Base-by-base conservation (phyloP, 2,797 vertebrate species). In the Falco rusticolus region DNA sequence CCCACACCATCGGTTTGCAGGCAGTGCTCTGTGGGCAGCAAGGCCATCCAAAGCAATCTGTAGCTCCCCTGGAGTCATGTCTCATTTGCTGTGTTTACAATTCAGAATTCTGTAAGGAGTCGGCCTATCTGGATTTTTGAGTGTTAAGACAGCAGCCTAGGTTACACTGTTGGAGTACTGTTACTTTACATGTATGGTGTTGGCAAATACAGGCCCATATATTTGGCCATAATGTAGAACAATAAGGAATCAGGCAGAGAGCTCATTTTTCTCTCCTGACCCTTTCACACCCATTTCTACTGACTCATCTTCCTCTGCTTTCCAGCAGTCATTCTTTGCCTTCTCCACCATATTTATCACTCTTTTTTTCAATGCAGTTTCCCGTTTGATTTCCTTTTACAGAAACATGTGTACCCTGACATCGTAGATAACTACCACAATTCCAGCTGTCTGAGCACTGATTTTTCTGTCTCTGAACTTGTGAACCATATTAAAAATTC, bases 401-500 rank as follows among this genome's bases (percentile, higher is more conserved):
- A 91, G 81, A 78, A 89, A 92, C 78, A 88, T 31, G 41, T 93
- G 76, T 92, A 84, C 59, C 20, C 50, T 95, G 60, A 74, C 76
- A 83, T 76, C 0, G 3, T 54, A 78, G 69, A 75, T 87, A 93
- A 96, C 74, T 70, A 57, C 68, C 1, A 10, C 57, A 83, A 33
- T 93, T 75, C 59, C 72, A 60, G 34, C 69, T 68, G 65, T 94
- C 91, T 84, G 72, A 63, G 57, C 64, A 70, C 74, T 78, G 69
- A 56, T 90, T 88, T 93, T 91, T 85, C 86, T 94, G 82, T 83
- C 63, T 96, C 87, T 96, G 94, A 97, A 92, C 92, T 94, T 86
- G 43, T 88, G 95, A 96, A 91, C 83, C 78, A 61, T 75, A 96
- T 97, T 88, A 96, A 96, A 96, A 95, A 96, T 94, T 92, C 78